A percentile compares a stretch with the other conserved stretches of the same genome.
Evolutionary conservation across 2,113 vertebrate species (phyloP).

Genomic region (Calyptommatus sinebrachiatus): DNA sequence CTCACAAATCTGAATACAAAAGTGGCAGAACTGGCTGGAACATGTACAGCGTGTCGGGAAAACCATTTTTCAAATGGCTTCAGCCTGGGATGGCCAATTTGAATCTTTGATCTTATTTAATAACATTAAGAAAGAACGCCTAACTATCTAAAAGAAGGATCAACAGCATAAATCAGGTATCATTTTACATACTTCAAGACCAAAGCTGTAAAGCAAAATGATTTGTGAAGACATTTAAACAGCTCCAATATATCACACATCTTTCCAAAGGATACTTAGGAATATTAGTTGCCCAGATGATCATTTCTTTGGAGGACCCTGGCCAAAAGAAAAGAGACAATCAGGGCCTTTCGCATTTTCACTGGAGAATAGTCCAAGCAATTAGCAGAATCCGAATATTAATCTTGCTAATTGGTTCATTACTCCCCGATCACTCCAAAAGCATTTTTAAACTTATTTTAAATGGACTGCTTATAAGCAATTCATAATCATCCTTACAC

Average conservation of each 20-base stretch:
- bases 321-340: conserved; percentile 65
- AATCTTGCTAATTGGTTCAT: too few species aligned
- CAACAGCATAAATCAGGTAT: conserved; percentile 76
- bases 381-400: too few species aligned
- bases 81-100: conserved; percentile 59
- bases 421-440: too few species aligned
- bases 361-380: too few species aligned
- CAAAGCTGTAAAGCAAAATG: conserved; percentile 75
- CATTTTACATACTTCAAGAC: conserved; percentile 76
- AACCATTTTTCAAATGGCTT: conserved; percentile 60
- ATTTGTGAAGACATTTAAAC: conserved; percentile 73
- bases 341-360: too few species aligned
- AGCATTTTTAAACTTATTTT: too few species aligned
- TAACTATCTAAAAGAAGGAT: conserved; percentile 74
- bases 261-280: conserved; percentile 74
- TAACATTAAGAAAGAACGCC: conserved; percentile 77
- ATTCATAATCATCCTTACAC: too few species aligned
- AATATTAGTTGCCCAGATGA: conserved; percentile 77
- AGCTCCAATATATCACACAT: conserved; percentile 71
- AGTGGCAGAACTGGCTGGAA: conserved; percentile 27
- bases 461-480: too few species aligned
- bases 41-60: conserved; percentile 50
- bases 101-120: conserved; percentile 73
- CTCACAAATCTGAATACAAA: conserved; percentile 27
- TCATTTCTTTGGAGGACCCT: conserved; percentile 66